These are phyloP conservation scores for Drymonia ruficornis DNA, from an alignment of 2,888 invertebrate species.

Conservation along the genomic window DNA sequence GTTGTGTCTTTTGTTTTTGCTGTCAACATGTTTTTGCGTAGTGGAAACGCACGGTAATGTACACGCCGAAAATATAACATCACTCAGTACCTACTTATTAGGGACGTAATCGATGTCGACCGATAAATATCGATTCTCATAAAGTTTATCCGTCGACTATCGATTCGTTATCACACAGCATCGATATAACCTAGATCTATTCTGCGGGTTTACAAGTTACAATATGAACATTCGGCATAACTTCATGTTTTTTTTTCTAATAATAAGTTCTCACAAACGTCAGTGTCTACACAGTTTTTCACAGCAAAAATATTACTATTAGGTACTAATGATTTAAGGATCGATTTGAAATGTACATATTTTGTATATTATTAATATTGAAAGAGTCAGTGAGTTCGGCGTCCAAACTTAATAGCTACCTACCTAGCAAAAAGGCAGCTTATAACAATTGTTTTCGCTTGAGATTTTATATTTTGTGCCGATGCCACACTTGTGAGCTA, in stretches of 20 bases:
- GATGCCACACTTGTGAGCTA: not conserved
- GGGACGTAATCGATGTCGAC: constrained; percentile 22
- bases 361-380: constrained; percentile 2
- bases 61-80: constrained; percentile 56
- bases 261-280: not conserved
- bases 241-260: not conserved
- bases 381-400: not conserved
- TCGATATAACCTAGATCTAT: constrained; percentile 20
- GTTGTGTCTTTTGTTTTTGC: too few species aligned
- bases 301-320: constrained; percentile 1
- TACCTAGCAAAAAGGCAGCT: constrained; percentile 5
- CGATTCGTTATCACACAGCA: constrained; percentile 16
- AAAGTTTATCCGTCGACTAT: constrained; percentile 16
- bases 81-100: constrained; percentile 21
- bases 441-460: constrained; percentile 1
- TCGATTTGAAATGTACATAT: not conserved
- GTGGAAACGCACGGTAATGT: too few species aligned
- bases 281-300: not conserved
- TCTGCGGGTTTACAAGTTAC: constrained; percentile 16
- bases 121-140: constrained; percentile 19
- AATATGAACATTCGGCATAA: constrained; percentile 4
- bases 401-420: constrained; percentile 3
- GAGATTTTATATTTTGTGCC: constrained; percentile 1
- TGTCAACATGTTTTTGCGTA: too few species aligned
- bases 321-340: constrained; percentile 3